Conservation (phyloP, 1,140 invertebrate species). For the Lordiphosa mommai region DNA sequence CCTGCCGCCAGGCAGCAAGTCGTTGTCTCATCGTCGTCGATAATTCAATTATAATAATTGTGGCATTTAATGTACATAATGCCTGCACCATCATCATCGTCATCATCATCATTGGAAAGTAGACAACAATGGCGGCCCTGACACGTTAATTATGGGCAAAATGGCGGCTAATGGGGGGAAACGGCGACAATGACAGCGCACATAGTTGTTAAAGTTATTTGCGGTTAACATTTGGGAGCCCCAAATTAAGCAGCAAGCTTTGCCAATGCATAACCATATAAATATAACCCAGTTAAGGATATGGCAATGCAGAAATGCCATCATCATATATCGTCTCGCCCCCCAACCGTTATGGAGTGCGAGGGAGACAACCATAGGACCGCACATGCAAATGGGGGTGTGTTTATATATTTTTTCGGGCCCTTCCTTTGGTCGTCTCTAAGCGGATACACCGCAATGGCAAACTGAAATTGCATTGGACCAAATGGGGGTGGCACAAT, state of each 20-base stretch:
- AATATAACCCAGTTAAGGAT: constrained; percentile 34
- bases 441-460: constrained; percentile 12
- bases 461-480: constrained; percentile 13
- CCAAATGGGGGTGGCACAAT: not conserved
- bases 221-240: constrained; percentile 38
- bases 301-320: constrained; percentile 30
- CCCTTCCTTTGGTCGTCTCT: constrained; percentile 1
- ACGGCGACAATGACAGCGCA: constrained; percentile 7
- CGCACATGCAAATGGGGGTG: constrained; percentile 69
- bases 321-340: not conserved
- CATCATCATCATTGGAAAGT: constrained; percentile 29
- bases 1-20: not conserved
- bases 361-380: constrained; percentile 54
- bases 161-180: constrained; percentile 13
- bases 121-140: constrained; percentile 69
- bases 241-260: constrained; percentile 40
- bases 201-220: constrained; percentile 55
- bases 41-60: constrained; percentile 80
- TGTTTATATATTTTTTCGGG: constrained; percentile 26
- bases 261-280: constrained; percentile 12
- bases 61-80: constrained; percentile 79
- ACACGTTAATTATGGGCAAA: constrained; percentile 74
- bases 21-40: constrained; percentile 22
- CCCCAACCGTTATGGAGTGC: constrained; percentile 6
- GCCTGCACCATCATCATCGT: constrained; percentile 38